A percentile compares a stretch with the other conserved stretches of the same genome.
These are phyloP conservation scores for Hirtodrosophila histrioides DNA, from an alignment of 2,888 invertebrate genomes.

Conservation along the genomic window DNA sequence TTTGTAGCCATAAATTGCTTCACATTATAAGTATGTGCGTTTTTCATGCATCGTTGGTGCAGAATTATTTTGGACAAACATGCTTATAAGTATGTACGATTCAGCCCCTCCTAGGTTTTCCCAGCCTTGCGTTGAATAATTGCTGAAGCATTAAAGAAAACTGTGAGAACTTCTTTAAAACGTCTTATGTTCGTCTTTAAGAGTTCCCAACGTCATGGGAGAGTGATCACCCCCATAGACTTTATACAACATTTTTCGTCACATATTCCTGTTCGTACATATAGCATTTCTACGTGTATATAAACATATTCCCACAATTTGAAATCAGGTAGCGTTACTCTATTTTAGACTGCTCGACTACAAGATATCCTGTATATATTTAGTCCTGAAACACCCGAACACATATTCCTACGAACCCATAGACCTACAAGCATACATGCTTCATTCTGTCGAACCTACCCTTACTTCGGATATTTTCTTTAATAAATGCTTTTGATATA, in stretches of 20 bases:
- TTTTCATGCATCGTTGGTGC: conserved; percentile 62
- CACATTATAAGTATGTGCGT: conserved; percentile 25
- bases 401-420: no score
- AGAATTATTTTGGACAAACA: conserved; percentile 48
- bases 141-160: conserved; percentile 68
- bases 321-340: no score
- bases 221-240: conserved; percentile 70
- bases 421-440: no score
- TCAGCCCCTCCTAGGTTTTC: conserved; percentile 44
- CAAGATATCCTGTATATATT: neutral
- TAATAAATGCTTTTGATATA: no score
- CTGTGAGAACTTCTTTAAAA: conserved; percentile 67
- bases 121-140: conserved; percentile 53
- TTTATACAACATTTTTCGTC: conserved; percentile 39
- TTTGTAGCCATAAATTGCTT: conserved; percentile 17
- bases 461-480: no score
- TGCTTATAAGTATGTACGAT: conserved; percentile 38
- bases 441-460: no score
- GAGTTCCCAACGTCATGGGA: conserved; percentile 83
- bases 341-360: neutral
- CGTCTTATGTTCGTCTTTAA: conserved; percentile 73
- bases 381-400: no score
- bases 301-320: neutral
- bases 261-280: conserved; percentile 27
- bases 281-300: neutral